Conservation (phyloP, 1,140 invertebrate species). For the Drosophila pallidifrons region DNA sequence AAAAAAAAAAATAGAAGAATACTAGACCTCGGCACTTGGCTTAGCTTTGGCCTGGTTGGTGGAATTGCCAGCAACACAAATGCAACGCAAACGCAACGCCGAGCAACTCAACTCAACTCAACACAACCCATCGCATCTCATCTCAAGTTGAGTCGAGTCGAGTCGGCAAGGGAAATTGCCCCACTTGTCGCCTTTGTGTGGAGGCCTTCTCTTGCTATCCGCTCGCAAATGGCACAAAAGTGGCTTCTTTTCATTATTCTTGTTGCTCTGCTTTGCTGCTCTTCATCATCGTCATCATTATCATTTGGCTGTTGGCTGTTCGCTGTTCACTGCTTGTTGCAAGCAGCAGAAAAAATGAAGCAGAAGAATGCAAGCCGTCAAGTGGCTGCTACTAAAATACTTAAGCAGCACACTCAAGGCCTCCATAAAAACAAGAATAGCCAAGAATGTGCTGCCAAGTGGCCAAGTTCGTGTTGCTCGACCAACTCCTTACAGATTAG, state of each 20-base stretch:
- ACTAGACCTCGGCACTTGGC: background rate
- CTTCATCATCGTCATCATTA: background rate
- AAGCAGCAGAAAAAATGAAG: constrained; percentile 31
- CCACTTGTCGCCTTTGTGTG: constrained; percentile 75
- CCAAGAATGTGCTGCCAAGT: constrained; percentile 78
- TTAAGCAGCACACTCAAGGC: constrained; percentile 73
- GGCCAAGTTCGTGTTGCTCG: constrained; percentile 72
- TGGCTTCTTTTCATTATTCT: constrained; percentile 54
- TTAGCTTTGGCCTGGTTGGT: constrained; percentile 9
- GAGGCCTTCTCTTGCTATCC: constrained; percentile 71
- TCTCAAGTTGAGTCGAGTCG: background rate
- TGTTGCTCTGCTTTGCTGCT: constrained; percentile 5
- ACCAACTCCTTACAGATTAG: constrained; percentile 61
- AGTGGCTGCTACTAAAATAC: constrained; percentile 72
- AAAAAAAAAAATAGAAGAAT: constrained; percentile 1
- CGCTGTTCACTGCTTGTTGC: constrained; percentile 20
- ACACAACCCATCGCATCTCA: background rate
- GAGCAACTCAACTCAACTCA: too few species aligned
- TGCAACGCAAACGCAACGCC: background rate
- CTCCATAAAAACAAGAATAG: constrained; percentile 62
- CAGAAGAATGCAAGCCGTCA: constrained; percentile 68
- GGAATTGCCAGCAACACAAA: background rate
- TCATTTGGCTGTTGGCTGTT: constrained; percentile 9
- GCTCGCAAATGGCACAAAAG: constrained; percentile 76
- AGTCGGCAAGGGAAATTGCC: constrained; percentile 72